Base-by-base conservation (phyloP, 1,140 invertebrate species). In the Latrodectus geometricus region DNA sequence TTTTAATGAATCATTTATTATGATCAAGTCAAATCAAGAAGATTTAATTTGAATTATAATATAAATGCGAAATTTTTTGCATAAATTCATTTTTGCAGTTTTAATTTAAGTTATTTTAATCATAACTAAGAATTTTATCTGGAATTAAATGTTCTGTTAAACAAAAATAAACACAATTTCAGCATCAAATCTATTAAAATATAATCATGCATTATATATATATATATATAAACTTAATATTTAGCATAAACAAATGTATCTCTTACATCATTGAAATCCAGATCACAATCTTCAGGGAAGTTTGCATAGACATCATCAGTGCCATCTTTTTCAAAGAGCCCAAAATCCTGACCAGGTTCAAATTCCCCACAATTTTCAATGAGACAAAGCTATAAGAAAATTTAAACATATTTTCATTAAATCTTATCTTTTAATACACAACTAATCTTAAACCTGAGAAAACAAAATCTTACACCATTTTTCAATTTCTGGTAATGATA, bases 291-390 rank as follows among this genome's bases (percentile, higher is more conserved):
- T 89, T 94, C 93, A 0, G 96, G 96, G 91, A 93, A 96, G 9
- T 95, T 93, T 0, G 95, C 94, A 89, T 94, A 93, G 17, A 91
- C 89, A 91, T 97, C 96, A 20, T 90, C 89, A 0, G 95, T 94
- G 54, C 93, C 94, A 90, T 96, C 95, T 83, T 91, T 91, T 90
- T 95, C 95, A 84, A 92, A 91, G 2, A 95, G 91, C 61, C 93
- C 93, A 94, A 94, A 96, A 88, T 93, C 91, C 85, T 93, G 92
- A 1, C 92, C 93, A 15, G 91, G 90, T 81, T 90, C 90, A 9
- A 96, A 89, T 91, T 96, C 94, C 0, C 96, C 96, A 89, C 96
- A 96, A 88, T 96, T 78, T 73, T 68, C 78, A 48, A 87, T 87
- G 9, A 72, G 50, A 23, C 86, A 87, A 15, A 48, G 48, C 79